A percentile compares a stretch with the other conserved stretches of the same genome.
phyloP scores from a whole-genome alignment of 2,888 invertebrate species.

The Odontocerum albicorne region DNA sequence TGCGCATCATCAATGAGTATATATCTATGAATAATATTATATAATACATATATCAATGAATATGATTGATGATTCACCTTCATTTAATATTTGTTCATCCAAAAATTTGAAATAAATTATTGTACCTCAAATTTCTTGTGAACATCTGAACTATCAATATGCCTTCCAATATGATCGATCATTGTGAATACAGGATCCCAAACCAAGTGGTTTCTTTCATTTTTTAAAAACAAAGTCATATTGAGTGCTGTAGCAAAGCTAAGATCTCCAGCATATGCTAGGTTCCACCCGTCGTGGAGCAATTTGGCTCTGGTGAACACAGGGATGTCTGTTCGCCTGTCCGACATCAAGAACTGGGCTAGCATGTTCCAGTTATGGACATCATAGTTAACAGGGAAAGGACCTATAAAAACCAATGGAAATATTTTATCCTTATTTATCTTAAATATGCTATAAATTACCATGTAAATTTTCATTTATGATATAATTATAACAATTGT shows the following conservation, averaged over 20 bases:
- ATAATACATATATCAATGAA: too few species aligned
- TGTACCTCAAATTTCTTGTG: constrained; percentile 77
- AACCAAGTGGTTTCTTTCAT: constrained; percentile 73
- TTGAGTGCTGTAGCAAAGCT: constrained; percentile 75
- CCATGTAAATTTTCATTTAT: neutral
- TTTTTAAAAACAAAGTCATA: constrained; percentile 74
- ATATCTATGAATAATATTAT: too few species aligned
- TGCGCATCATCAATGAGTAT: too few species aligned
- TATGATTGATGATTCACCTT: too few species aligned
- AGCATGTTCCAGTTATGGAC: constrained; percentile 74
- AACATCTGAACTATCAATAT: constrained; percentile 66
- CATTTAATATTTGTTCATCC: too few species aligned
- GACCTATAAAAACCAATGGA: constrained; percentile 52
- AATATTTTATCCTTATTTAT: neutral
- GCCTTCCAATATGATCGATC: constrained; percentile 77
- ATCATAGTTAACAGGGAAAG: constrained; percentile 84
- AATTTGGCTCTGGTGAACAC: constrained; percentile 74
- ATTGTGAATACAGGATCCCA: constrained; percentile 85
- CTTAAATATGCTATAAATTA: too few species aligned
- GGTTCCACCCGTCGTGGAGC: constrained; percentile 76
- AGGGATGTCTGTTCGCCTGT: constrained; percentile 61
- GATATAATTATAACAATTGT: neutral
- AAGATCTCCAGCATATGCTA: constrained; percentile 76
- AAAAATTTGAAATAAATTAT: too few species aligned
- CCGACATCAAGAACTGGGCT: constrained; percentile 62